Evolutionary conservation across 2,113 vertebrate genomes (phyloP).

Genomic region (Ptilonorhynchus violaceus): DNA sequence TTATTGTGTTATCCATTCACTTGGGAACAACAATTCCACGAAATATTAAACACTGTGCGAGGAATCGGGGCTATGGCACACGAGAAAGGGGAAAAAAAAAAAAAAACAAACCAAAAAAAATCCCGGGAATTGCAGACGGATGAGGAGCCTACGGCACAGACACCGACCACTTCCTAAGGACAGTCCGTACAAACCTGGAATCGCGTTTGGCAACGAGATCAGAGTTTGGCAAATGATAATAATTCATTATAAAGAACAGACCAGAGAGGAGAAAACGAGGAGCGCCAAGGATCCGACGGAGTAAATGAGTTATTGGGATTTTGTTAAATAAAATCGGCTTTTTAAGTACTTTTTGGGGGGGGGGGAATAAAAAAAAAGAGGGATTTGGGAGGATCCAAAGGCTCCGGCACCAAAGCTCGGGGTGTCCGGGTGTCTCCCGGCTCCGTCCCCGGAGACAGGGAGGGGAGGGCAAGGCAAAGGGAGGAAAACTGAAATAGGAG

Average conservation of each 20-base stretch:
- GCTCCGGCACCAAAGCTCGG: not conserved
- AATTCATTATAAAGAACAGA: not conserved
- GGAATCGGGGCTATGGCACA: conserved; percentile 51
- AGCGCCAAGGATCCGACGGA: not conserved
- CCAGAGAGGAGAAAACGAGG: not conserved
- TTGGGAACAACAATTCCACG: conserved; percentile 63
- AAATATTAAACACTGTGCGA: conserved; percentile 63
- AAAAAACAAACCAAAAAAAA: not conserved
- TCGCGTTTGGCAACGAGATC: conserved; percentile 35
- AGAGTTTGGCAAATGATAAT: conserved; percentile 13
- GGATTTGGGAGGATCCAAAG: not conserved
- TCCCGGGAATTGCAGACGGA: not conserved
- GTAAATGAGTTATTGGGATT: not conserved
- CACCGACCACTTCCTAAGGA: not conserved
- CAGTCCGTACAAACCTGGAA: not conserved
- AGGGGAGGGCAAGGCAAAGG: not conserved
- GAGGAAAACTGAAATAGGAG: not conserved
- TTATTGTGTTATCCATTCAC: conserved; percentile 59
- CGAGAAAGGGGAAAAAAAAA: not conserved
- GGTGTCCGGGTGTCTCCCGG: not conserved
- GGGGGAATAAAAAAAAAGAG: not conserved
- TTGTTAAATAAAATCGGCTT: not conserved
- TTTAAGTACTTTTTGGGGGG: not conserved
- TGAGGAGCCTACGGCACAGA: conserved; percentile 26
- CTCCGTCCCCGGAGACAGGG: not conserved